phyloP scores from a whole-genome alignment of 2,113 vertebrate genomes.

The Dicentrarchus labrax region DNA sequence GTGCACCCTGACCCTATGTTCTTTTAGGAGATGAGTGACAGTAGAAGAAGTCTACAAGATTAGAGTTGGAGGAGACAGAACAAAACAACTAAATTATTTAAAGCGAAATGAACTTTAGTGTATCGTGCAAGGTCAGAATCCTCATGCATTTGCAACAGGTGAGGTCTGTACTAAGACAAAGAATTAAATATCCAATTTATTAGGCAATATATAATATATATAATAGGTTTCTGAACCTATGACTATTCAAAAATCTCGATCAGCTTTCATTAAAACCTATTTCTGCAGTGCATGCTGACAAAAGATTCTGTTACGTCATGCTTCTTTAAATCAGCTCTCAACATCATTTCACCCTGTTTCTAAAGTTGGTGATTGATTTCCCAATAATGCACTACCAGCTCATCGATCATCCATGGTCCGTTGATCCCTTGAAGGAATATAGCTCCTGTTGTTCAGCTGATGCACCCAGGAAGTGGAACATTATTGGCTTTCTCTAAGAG shows the following conservation, averaged over 20 bases:
- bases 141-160: slow-evolving; percentile 22
- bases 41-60: slow-evolving; percentile 2
- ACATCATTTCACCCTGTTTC: slow-evolving; percentile 12
- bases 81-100: slow-evolving; percentile 44
- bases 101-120: not conserved
- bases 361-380: slow-evolving; percentile 46
- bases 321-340: slow-evolving; percentile 30
- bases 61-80: not conserved
- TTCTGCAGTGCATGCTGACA: not conserved
- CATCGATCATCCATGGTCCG: slow-evolving; percentile 49
- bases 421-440: slow-evolving; percentile 30
- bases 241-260: not conserved
- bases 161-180: not conserved
- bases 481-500: slow-evolving; percentile 54
- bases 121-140: slow-evolving; percentile 14
- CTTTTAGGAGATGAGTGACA: slow-evolving; percentile 33
- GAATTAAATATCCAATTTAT: slow-evolving; percentile 22
- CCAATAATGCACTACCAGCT: slow-evolving; percentile 12
- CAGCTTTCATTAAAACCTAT: slow-evolving; percentile 15
- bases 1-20: slow-evolving; percentile 24
- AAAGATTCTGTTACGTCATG: slow-evolving; percentile 16
- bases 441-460: slow-evolving; percentile 38
- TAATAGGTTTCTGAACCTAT: not conserved
- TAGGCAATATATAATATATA: too few relatives aligned
- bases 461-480: slow-evolving; percentile 21